Percentiles rank a stretch among this genome's conserved stretches.
Conservation (phyloP, 2,113 vertebrate species). For the Mobula birostris region DNA sequence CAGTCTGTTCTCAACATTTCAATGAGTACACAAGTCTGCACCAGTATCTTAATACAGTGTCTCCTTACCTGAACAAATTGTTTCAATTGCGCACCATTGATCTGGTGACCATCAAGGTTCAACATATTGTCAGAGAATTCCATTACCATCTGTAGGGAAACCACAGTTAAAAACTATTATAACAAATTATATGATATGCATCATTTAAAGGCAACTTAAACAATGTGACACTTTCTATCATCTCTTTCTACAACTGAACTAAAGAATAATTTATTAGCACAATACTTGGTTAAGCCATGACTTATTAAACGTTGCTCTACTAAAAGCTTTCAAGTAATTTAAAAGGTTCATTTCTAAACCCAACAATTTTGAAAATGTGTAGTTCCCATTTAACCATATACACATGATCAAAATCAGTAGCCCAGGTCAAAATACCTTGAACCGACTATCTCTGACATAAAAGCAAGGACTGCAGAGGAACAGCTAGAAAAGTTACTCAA, state of each 20-base stretch:
- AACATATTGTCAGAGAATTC: conserved; percentile 85
- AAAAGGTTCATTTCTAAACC: not conserved
- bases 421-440: not conserved
- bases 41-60: conserved; percentile 7
- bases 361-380: not conserved
- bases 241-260: not conserved
- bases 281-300: not conserved
- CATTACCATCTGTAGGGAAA: conserved; percentile 85
- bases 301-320: not conserved
- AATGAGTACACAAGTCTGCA: not conserved
- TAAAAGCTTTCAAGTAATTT: not conserved
- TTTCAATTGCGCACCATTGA: conserved; percentile 73
- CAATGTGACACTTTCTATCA: no score
- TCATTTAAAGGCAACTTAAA: not conserved
- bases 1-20: not conserved
- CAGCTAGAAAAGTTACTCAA: no score
- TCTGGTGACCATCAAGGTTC: conserved; percentile 78
- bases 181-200: not conserved
- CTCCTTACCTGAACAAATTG: conserved; percentile 83
- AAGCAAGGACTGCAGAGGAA: not conserved
- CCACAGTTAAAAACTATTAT: conserved; percentile 6
- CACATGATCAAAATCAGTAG: no score
- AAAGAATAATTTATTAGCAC: not conserved
- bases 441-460: not conserved
- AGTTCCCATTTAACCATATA: no score